These are phyloP conservation scores for Turritopsis rubra DNA, from an alignment of 30 jellyfish, hydroid and myxozoan species.

Conservation along the genomic window DNA sequence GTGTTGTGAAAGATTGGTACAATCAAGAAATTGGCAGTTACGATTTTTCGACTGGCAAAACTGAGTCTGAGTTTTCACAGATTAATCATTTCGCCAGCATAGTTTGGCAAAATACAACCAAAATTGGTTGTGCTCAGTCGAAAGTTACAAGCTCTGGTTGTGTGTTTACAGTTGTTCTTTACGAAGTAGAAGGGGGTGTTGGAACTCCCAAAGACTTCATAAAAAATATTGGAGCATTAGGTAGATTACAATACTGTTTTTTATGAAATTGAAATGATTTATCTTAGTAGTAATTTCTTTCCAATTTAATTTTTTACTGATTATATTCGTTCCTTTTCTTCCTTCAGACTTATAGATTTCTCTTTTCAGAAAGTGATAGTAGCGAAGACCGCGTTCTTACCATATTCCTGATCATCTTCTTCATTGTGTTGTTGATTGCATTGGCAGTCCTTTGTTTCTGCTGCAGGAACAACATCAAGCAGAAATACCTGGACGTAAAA, in stretches of 20 bases:
- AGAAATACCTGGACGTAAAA: constrained; percentile 30
- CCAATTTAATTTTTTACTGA: no score
- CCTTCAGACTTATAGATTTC: not conserved
- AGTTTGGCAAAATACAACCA: constrained; percentile 76
- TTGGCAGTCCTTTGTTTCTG: constrained; percentile 34
- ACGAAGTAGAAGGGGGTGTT: constrained; percentile 61
- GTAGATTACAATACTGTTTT: constrained; percentile 21
- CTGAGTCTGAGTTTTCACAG: constrained; percentile 10
- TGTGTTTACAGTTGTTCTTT: constrained; percentile 57
- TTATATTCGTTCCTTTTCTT: not conserved
- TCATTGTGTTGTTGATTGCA: constrained; percentile 32
- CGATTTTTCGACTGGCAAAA: constrained; percentile 57
- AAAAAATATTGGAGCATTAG: constrained; percentile 48
- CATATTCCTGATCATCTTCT: constrained; percentile 28
- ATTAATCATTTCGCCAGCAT: constrained; percentile 67
- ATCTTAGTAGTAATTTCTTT: no score
- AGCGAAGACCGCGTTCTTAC: not conserved
- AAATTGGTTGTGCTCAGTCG: constrained; percentile 86
- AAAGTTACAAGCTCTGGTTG: constrained; percentile 46
- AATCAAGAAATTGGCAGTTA: constrained; percentile 52
- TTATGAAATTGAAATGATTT: not conserved
- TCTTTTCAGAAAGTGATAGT: not conserved
- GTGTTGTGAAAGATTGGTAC: constrained; percentile 73
- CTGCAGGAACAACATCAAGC: constrained; percentile 33
- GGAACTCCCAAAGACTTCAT: constrained; percentile 50